Conservation (phyloP, 2,797 vertebrate species). For the Rhabdophis nuchalis region DNA sequence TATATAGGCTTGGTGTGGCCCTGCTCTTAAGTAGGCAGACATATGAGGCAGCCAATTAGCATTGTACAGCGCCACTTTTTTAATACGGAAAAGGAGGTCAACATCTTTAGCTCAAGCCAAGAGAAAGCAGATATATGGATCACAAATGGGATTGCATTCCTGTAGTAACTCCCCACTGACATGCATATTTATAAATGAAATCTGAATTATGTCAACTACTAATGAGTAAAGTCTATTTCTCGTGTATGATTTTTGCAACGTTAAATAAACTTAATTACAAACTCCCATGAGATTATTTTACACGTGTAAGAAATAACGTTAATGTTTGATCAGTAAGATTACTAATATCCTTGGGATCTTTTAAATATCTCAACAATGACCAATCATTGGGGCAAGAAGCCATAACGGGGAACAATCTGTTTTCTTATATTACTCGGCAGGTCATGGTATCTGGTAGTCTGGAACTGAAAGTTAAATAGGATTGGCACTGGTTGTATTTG, state of each 20-base stretch:
- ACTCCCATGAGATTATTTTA: background rate
- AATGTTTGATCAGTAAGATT: background rate
- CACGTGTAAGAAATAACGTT: background rate
- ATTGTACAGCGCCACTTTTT: background rate
- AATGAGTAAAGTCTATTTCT: background rate
- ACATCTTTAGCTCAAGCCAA: background rate
- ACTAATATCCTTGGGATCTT: background rate
- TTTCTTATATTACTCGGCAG: background rate
- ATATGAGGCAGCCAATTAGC: background rate
- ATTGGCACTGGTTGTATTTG: background rate
- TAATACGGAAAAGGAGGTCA: background rate
- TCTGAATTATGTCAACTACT: background rate
- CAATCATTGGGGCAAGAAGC: background rate
- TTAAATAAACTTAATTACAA: background rate
- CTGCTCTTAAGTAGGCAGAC: background rate
- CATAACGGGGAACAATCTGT: background rate
- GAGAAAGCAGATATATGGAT: background rate
- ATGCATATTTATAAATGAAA: background rate
- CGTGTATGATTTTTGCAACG: background rate
- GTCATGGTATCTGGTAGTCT: background rate
- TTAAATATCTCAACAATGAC: background rate
- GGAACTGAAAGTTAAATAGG: background rate
- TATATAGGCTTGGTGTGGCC: background rate
- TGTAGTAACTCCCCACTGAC: background rate
- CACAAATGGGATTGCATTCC: background rate